These are phyloP conservation scores for Iguana delicatissima DNA, from an alignment of 2,797 vertebrate genomes.

Conservation along the genomic window DNA sequence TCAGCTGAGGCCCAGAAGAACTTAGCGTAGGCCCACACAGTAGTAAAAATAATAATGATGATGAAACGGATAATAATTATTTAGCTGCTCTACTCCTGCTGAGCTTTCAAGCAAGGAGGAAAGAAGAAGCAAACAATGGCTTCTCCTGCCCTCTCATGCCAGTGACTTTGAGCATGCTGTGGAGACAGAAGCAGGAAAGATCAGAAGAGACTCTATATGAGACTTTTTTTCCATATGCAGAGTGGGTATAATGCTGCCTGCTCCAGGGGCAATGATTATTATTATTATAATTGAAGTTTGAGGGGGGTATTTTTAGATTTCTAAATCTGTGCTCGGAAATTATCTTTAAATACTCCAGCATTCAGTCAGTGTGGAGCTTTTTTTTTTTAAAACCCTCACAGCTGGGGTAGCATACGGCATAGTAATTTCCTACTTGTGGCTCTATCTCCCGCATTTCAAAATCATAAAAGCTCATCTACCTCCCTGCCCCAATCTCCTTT, in stretches of 20 bases:
- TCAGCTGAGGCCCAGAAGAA: too few species aligned
- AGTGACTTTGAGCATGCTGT: slow-evolving; percentile 27
- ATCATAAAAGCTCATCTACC: not conserved
- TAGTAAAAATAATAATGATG: not conserved
- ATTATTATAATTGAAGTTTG: slow-evolving; percentile 47
- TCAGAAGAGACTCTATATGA: slow-evolving; percentile 38
- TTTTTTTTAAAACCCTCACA: slow-evolving; percentile 1
- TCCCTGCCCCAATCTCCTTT: not conserved
- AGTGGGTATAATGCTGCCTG: slow-evolving; percentile 54
- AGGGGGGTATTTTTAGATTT: slow-evolving; percentile 67
- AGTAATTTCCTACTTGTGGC: slow-evolving; percentile 50
- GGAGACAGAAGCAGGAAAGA: slow-evolving; percentile 48
- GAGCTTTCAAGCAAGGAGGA: not conserved
- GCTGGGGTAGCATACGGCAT: slow-evolving; percentile 29
- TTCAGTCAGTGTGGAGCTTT: slow-evolving; percentile 41
- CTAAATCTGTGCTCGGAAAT: slow-evolving; percentile 59
- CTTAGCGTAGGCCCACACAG: not conserved
- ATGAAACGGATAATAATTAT: not conserved
- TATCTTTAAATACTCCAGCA: slow-evolving; percentile 57
- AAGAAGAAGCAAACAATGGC: not conserved
- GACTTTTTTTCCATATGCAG: slow-evolving; percentile 47
- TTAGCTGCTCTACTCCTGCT: not conserved
- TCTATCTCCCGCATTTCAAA: slow-evolving; percentile 33
- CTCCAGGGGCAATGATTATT: slow-evolving; percentile 46
- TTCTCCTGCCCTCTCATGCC: slow-evolving; percentile 38